phyloP scores from a whole-genome alignment of 1,140 invertebrate genomes.

The Polyergus mexicanus region DNA sequence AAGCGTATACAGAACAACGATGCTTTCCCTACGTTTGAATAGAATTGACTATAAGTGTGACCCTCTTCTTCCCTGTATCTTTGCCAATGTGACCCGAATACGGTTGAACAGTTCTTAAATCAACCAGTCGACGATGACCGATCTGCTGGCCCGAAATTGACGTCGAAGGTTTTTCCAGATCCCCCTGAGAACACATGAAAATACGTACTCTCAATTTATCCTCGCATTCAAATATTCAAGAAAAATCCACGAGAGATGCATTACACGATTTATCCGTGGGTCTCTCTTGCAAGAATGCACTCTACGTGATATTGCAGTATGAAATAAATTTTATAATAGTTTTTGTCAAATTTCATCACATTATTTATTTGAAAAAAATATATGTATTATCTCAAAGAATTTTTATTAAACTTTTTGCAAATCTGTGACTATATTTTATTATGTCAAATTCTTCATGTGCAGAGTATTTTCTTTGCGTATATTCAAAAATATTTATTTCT shows the following conservation, averaged over 20 bases:
- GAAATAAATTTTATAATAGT: background rate
- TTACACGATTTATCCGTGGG: background rate
- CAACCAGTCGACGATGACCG: conserved; percentile 15
- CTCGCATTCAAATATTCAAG: background rate
- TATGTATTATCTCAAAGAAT: background rate
- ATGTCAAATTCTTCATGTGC: too few species aligned
- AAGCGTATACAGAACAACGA: conserved; percentile 23
- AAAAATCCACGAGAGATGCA: background rate
- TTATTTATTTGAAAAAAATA: background rate
- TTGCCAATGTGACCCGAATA: background rate
- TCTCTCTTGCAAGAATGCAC: conserved; percentile 5
- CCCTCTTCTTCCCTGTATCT: conserved; percentile 20
- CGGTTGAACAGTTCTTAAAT: background rate
- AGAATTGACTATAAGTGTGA: conserved; percentile 12
- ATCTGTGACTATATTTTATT: too few species aligned
- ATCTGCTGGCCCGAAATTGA: background rate
- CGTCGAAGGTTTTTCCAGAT: background rate
- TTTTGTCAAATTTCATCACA: background rate
- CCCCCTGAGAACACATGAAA: background rate
- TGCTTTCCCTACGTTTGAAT: conserved; percentile 26
- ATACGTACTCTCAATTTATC: background rate
- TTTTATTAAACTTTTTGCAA: background rate
- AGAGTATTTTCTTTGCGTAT: too few species aligned
- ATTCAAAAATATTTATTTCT: too few species aligned
- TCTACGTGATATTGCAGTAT: background rate